Evolutionary conservation across 1,140 invertebrate genomes (phyloP).

Genomic region (Hetaerina americana): DNA sequence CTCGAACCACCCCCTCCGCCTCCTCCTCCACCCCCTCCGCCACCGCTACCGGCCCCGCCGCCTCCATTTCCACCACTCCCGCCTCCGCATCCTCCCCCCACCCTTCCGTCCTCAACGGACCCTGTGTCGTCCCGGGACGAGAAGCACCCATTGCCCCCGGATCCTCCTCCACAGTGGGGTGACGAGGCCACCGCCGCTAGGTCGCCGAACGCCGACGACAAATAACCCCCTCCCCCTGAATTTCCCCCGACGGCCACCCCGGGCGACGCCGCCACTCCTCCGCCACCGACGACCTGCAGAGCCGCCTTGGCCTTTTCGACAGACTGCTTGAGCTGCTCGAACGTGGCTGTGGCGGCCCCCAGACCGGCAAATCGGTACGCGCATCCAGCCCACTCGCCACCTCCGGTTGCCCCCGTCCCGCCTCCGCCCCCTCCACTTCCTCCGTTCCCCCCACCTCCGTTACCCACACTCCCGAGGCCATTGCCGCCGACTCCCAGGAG

Average conservation of each 20-base stretch:
- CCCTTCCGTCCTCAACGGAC: slow-evolving; percentile 8
- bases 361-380: slow-evolving; percentile 43
- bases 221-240: slow-evolving; percentile 27
- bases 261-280: slow-evolving; percentile 29
- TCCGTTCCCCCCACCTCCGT: slow-evolving; percentile 47
- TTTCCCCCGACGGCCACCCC: slow-evolving; percentile 24
- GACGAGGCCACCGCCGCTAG: slow-evolving; percentile 10
- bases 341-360: slow-evolving; percentile 53
- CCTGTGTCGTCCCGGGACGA: slow-evolving; percentile 10
- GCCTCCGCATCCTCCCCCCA: slow-evolving; percentile 6
- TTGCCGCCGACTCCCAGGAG: slow-evolving; percentile 22
- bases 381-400: slow-evolving; percentile 48
- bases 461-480: slow-evolving; percentile 31
- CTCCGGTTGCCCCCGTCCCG: slow-evolving; percentile 28
- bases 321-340: slow-evolving; percentile 76
- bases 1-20: slow-evolving; percentile 9
- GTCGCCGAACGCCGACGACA: slow-evolving; percentile 19
- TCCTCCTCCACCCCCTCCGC: slow-evolving; percentile 14
- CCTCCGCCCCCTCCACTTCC: slow-evolving; percentile 23
- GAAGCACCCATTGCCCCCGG: slow-evolving; percentile 19
- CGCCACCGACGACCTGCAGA: slow-evolving; percentile 38
- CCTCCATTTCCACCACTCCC: background rate
- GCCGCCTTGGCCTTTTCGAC: slow-evolving; percentile 80
- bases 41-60: slow-evolving; percentile 3
- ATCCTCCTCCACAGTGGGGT: slow-evolving; percentile 6